These are phyloP conservation scores for Saccopteryx bilineata DNA, from an alignment of 2,113 vertebrate species.

Conservation along the genomic window DNA sequence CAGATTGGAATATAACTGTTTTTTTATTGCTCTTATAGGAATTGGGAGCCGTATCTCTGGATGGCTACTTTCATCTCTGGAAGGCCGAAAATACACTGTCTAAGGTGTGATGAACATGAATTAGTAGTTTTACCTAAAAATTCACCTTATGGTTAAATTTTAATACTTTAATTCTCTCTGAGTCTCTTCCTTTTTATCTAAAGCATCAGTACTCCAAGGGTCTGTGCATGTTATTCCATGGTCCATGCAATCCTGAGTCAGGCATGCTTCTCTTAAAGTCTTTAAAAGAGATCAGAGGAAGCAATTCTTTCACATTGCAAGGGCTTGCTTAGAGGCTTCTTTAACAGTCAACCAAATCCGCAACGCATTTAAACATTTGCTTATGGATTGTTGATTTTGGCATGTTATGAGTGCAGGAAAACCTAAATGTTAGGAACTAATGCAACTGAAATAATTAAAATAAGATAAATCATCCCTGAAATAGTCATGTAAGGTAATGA, in stretches of 20 bases:
- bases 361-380: neutral
- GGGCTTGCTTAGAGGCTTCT: neutral
- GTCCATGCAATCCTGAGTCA: neutral
- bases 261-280: neutral
- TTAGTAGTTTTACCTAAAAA: conserved; percentile 52
- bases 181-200: conserved; percentile 15
- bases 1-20: neutral
- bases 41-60: conserved; percentile 96
- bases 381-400: conserved; percentile 15
- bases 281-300: neutral
- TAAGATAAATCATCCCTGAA: conserved; percentile 15
- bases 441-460: conserved; percentile 17
- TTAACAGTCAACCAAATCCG: neutral
- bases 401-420: neutral
- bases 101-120: conserved; percentile 90
- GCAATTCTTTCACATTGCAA: neutral
- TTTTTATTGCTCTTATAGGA: conserved; percentile 88
- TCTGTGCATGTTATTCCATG: neutral
- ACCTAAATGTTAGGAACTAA: conserved; percentile 29
- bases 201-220: neutral
- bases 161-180: neutral
- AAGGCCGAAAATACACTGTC: conserved; percentile 95
- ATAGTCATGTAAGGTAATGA: neutral
- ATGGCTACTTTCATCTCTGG: conserved; percentile 99
- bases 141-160: conserved; percentile 38